Base-by-base conservation (phyloP, 1,140 invertebrate species). In the Cotesia vestalis region DNA sequence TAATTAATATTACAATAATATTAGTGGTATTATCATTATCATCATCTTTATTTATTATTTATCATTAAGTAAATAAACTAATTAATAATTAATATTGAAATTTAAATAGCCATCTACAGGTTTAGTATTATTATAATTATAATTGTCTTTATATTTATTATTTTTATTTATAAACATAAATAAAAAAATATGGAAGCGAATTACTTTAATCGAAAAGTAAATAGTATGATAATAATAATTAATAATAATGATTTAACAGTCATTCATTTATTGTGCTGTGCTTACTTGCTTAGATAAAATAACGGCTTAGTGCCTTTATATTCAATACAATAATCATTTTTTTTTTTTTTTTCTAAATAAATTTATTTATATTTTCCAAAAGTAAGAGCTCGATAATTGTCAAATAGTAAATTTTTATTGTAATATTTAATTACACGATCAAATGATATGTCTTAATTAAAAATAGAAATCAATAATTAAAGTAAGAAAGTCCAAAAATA, bases 1-100 rank as follows among this genome's bases (percentile, higher is more conserved):
- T 84, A 79, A 83, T 84, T 80, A 84, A 80, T 82, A 82, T 85
- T 85, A 86, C 83, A 85, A 81, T 84, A 76, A 82, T 84, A 85
- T 86, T 85, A 86, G 81, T 85, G 75, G 80, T 84, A 79, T 80
- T 67, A 40, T 8, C 46, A 4, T 51, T 2, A 51, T 85, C 78
- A 73, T 81, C 80, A 76, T 79, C 81, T 80, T 83, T 76, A 69
- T 81, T 82, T 82, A 79, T 75, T 78, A 81, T 80, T 82, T 75
- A 71, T 81, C 81, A 84, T 84, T 82, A 84, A 81, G 82, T 85
- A 82, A 85, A 83, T 84, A 82, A 85, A 83, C 80, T 78, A 78
- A 80, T 80, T 82, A 82, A 83, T 78, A 73, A 5, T 63, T 53
- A 63, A 6, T 8, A 46, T 4, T 9, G 6, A 46, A 11, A 46